A percentile compares a stretch with the other conserved stretches of the same genome.
These are phyloP conservation scores for Lacerta viridis DNA, from an alignment of 2,797 vertebrate genomes.

Conservation along the genomic window DNA sequence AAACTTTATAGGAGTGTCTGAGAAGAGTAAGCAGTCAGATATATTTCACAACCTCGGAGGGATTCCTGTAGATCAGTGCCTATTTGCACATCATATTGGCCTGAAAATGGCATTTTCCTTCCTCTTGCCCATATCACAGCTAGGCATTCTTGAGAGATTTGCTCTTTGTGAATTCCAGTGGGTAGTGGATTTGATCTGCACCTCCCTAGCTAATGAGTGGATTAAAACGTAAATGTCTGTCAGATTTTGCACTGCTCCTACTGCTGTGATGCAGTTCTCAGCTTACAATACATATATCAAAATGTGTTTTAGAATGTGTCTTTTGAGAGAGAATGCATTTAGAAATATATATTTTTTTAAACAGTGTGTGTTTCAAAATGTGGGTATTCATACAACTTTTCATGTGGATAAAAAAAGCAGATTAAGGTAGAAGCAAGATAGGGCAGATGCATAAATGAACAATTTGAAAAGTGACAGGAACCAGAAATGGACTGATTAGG, in stretches of 20 bases:
- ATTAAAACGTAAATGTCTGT: neutral
- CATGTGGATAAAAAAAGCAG: neutral
- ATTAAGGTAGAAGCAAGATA: neutral
- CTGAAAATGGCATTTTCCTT: slow-evolving; percentile 22
- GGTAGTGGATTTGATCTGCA: neutral
- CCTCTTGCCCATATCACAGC: slow-evolving; percentile 22
- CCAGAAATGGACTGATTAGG: neutral
- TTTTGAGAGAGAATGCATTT: neutral
- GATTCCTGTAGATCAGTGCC: neutral
- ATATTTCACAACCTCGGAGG: neutral
- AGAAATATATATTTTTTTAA: neutral
- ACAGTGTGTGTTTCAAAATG: neutral
- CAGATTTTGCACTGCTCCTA: neutral
- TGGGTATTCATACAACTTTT: neutral
- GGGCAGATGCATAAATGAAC: neutral
- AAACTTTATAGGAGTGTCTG: rapidly evolving
- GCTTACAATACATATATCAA: no score
- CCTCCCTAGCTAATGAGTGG: neutral
- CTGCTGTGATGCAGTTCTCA: neutral
- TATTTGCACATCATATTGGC: neutral
- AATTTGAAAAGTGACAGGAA: neutral
- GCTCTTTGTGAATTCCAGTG: neutral
- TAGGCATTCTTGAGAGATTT: neutral
- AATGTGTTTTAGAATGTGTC: neutral
- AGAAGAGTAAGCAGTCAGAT: neutral